Base-by-base conservation (phyloP, 2,113 vertebrate genomes). In the Austrofundulus limnaeus region DNA sequence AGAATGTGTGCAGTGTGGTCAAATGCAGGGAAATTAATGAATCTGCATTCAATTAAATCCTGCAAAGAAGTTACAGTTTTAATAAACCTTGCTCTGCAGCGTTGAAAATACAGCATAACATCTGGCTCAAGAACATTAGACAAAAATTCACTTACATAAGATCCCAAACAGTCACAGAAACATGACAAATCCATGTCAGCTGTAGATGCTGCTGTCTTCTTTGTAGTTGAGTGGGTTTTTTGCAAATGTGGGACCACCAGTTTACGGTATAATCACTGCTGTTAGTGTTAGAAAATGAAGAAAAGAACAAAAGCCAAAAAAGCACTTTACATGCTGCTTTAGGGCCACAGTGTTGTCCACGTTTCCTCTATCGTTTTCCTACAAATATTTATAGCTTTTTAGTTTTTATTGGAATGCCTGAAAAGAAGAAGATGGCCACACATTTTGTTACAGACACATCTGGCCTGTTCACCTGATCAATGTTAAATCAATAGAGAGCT, bases 391-490 rank as follows among this genome's bases (percentile, higher is more conserved):
- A 4, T 7, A 28, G 25, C 25, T 3, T 28, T n/a, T 28, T 14
- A 11, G 11, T 49, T 25, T 48, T 34, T 39, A n/a, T n/a, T n/a
- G n/a, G n/a, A n/a, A n/a, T n/a, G n/a, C 43, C 19, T 65, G 21
- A 7, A 13, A 42, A 21, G 1, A 31, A 45, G 24, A 42, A 21
- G 1, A 31, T 38, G 24, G 8, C 7, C 14, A 34, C 46, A 41
- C 2, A 23, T 24, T 16, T 49, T 19, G 41, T 58, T 24, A 38
- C 24, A 41, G 50, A 38, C 17, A 45, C 4, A 21, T 20, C 12
- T 15, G 23, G 15, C 51, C 16, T 34, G 38, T 47, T 57, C 39
- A 41, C 37, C 39, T 51, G 45, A 3, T 46, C 45, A 75, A 49
- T 39, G 31, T 34, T 10, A 9, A 34, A 34, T 37, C n/a, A 34